phyloP scores from a whole-genome alignment of 2,888 invertebrate species.

The Nemotelus nigrinus region DNA sequence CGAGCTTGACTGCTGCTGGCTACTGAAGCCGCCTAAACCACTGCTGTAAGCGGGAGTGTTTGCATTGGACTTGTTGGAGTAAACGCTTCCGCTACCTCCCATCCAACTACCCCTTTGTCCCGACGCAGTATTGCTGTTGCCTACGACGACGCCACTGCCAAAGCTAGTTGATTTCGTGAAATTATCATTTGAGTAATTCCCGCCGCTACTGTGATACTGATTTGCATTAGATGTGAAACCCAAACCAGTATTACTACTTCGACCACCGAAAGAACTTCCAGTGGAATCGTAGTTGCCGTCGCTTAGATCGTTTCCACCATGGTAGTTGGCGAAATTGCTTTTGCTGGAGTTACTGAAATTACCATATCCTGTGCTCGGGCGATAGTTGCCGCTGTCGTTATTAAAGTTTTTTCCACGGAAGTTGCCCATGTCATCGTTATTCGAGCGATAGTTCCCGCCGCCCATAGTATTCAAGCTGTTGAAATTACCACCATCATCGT shows the following conservation, averaged over 20 bases:
- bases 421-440: background rate
- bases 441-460: slow-evolving; percentile 10
- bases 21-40: background rate
- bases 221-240: background rate
- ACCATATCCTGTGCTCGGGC: background rate
- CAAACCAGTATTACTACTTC: background rate
- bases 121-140: background rate
- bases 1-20: background rate
- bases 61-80: slow-evolving; percentile 1
- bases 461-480: background rate
- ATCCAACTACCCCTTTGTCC: slow-evolving; percentile 13
- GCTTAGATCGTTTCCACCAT: slow-evolving; percentile 1
- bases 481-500: slow-evolving; percentile 10
- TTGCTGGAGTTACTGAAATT: background rate
- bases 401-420: background rate
- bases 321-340: background rate
- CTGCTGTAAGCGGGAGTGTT: slow-evolving; percentile 15
- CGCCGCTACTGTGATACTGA: background rate
- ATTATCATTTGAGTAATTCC: background rate
- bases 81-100: slow-evolving; percentile 1
- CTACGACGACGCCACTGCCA: background rate
- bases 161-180: slow-evolving; percentile 5
- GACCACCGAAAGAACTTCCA: background rate
- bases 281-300: background rate
- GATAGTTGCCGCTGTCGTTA: background rate